phyloP scores from a whole-genome alignment of 1,140 invertebrate species.

The Antheraea mylitta region DNA sequence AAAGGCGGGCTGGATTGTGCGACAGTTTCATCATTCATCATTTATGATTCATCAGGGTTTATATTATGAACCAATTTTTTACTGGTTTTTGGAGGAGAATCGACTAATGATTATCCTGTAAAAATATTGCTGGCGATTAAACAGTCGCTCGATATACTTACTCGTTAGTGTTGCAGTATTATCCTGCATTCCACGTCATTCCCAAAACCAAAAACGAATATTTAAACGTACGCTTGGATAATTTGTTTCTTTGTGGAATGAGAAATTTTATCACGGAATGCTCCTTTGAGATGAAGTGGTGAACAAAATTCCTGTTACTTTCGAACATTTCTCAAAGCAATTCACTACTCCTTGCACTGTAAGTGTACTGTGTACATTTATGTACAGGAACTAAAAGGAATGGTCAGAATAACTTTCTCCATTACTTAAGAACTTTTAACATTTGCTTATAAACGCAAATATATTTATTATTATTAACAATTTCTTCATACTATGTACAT shows the following conservation, averaged over 20 bases:
- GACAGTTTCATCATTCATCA: too few species aligned
- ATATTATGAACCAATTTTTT: too few species aligned
- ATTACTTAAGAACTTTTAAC: neutral
- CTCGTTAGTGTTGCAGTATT: neutral
- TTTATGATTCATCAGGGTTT: too few species aligned
- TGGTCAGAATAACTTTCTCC: neutral
- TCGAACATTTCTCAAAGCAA: neutral
- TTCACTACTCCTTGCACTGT: neutral
- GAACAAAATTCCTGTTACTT: constrained; percentile 9
- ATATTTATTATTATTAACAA: too few species aligned
- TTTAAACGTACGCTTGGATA: constrained; percentile 8
- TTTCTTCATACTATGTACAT: too few species aligned
- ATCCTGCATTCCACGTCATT: neutral
- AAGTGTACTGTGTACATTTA: too few species aligned
- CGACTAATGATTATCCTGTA: too few species aligned
- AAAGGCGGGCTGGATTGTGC: too few species aligned
- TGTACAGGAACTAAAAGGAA: neutral
- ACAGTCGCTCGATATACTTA: too few species aligned
- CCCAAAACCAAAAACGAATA: neutral
- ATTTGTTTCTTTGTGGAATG: constrained; percentile 9
- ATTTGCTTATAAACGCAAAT: neutral
- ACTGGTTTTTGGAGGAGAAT: too few species aligned
- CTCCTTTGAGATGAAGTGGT: constrained; percentile 1
- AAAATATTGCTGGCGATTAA: too few species aligned
- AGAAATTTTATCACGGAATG: constrained; percentile 7